phyloP scores from a whole-genome alignment of 2,113 vertebrate genomes.

The Proteles cristata region DNA sequence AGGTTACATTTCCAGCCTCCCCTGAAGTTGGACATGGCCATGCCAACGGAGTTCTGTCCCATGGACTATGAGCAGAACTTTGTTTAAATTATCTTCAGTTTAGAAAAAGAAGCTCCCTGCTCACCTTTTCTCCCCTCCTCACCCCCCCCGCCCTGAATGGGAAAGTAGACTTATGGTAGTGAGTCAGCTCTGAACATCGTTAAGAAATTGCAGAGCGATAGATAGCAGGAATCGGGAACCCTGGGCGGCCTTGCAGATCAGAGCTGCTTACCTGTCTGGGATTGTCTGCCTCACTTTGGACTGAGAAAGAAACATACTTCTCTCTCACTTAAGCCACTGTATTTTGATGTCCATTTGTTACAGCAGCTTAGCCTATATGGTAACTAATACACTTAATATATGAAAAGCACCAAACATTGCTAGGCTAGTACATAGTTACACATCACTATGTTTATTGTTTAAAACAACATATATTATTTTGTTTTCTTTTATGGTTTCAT shows the following conservation, averaged over 20 bases:
- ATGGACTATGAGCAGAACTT: background rate
- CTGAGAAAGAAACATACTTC: background rate
- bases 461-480: constrained; percentile 29
- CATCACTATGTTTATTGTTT: background rate
- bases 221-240: background rate
- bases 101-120: background rate
- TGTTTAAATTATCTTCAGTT: constrained; percentile 3
- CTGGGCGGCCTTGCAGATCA: background rate
- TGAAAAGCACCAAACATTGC: background rate
- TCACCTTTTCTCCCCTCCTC: background rate
- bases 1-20: background rate
- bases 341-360: constrained; percentile 15
- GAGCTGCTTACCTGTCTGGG: background rate
- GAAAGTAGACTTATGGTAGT: background rate
- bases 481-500: background rate
- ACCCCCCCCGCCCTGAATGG: background rate
- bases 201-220: background rate
- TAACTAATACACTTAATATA: background rate
- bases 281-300: background rate
- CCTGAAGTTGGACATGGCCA: background rate
- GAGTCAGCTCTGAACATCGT: background rate
- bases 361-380: background rate
- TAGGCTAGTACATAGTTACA: background rate
- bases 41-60: background rate
- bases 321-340: background rate